Percentiles rank a stretch among this genome's conserved stretches.
Evolutionary conservation across 1,140 invertebrate species (phyloP).

Genomic region (Polyergus mexicanus): DNA sequence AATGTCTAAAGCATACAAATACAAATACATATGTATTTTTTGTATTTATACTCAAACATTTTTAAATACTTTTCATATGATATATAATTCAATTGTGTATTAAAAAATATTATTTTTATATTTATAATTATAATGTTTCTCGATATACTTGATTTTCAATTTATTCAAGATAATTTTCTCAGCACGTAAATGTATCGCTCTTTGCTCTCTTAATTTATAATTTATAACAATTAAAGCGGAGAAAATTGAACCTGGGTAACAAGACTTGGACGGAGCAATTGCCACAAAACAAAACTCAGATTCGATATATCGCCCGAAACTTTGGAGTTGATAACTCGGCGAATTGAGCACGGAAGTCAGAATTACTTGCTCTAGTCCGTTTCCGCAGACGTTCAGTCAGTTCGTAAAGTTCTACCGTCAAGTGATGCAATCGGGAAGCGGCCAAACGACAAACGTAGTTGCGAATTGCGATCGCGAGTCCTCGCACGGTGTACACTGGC

Average conservation of each 20-base stretch:
- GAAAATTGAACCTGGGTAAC: not conserved
- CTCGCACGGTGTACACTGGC: not conserved
- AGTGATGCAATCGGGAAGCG: constrained; percentile 32
- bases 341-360: constrained; percentile 33
- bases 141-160: not conserved
- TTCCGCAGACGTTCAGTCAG: constrained; percentile 24
- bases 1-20: not conserved
- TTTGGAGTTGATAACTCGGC: constrained; percentile 34
- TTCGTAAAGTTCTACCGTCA: constrained; percentile 38
- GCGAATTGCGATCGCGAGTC: constrained; percentile 30
- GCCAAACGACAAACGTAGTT: constrained; percentile 42
- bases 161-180: constrained; percentile 12
- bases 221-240: not conserved
- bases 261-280: not conserved
- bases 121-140: not conserved
- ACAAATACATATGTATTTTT: not conserved
- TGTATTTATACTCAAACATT: not conserved
- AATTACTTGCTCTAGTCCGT: constrained; percentile 39
- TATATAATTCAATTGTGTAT: not conserved
- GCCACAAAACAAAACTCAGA: not conserved
- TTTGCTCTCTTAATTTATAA: not conserved
- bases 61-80: not conserved
- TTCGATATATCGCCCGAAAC: constrained; percentile 12
- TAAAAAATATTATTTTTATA: not conserved
- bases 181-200: not conserved